Evolutionary conservation across 1,140 invertebrate genomes (phyloP), one percentile per base, ranked within the genome.

Genomic region (Polypedilum pembai): DNA sequence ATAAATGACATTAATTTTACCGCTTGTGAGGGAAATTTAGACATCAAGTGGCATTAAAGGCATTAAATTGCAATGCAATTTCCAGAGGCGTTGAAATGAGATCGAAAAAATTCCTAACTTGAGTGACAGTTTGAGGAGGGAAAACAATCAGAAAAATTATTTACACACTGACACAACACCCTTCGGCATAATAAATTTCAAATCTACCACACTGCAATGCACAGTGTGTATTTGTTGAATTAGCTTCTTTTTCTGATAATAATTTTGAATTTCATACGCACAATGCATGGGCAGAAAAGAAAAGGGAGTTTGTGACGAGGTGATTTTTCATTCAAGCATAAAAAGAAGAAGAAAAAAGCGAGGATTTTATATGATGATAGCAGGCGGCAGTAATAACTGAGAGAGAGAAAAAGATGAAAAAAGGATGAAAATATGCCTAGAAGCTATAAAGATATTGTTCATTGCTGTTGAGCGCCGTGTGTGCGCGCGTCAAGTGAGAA

Each of bases 11-110:
- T 45, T 56, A 33, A 33, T 33, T 33, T 33, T 33, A 33, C 24
- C 10, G 45, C 10, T 1, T 56, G 15, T 1, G 65, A 10, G 18
- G 0, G 3, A 21, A 69, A 69, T 69, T 69, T 69, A 69, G 65
- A 69, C 65, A 21, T 69, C 65, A 69, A 69, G 65, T 20, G 65
- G n/a, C 8, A 69, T 69, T 69, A 69, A 69, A 69, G 65, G 65
- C 65, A 69, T 18, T 69, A 10, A 8, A 21, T 18, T 18, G 20
- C 17, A 69, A 4, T 69, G 65, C 65, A 69, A 69, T 69, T 69
- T 69, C 8, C 65, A 69, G 15, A 18, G 65, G 65, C 20, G 65
- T 18, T 18, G 17, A 21, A 20, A 20, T 7, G 17, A 18, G n/a
- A n/a, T 56, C 45, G 10, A 56, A 56, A n/a, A 56, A 56, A 56